Evolutionary conservation across 2,888 invertebrate species (phyloP).

Genomic region (Cerceris rybyensis): DNA sequence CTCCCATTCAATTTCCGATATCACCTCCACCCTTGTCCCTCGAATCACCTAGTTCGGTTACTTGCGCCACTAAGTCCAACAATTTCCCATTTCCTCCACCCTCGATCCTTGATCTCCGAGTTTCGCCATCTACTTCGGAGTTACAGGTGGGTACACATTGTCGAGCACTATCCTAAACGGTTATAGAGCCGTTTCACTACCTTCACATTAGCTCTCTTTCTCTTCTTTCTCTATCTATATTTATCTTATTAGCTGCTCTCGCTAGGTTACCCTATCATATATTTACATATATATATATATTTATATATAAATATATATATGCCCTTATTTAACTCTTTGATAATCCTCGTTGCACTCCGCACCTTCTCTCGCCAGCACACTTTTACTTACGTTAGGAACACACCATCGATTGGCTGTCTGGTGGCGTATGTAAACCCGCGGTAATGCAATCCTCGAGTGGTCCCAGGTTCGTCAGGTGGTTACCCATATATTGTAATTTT

Average conservation of each 20-base stretch:
- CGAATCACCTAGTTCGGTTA: slow-evolving; percentile 83
- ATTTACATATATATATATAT: slow-evolving; percentile 12
- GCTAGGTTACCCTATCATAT: slow-evolving; percentile 29
- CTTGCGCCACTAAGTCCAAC: slow-evolving; percentile 67
- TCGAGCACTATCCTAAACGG: slow-evolving; percentile 7
- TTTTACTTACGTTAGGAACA: slow-evolving; percentile 57
- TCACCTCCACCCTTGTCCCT: slow-evolving; percentile 86
- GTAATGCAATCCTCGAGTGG: slow-evolving; percentile 45
- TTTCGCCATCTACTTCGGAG: slow-evolving; percentile 78
- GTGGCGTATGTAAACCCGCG: slow-evolving; percentile 69
- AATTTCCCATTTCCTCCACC: slow-evolving; percentile 79
- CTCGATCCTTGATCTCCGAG: slow-evolving; percentile 79
- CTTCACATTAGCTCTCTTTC: slow-evolving; percentile 41
- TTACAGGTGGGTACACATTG: slow-evolving; percentile 77
- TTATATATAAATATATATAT: slow-evolving; percentile 26
- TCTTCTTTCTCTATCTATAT: slow-evolving; percentile 50
- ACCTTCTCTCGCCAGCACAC: slow-evolving; percentile 68
- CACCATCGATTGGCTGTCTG: slow-evolving; percentile 76
- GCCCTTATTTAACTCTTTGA: slow-evolving; percentile 38
- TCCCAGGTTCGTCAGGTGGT: slow-evolving; percentile 54
- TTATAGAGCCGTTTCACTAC: slow-evolving; percentile 40
- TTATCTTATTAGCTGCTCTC: slow-evolving; percentile 54
- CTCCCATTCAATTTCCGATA: slow-evolving; percentile 82
- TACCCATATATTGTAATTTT: slow-evolving; percentile 53
- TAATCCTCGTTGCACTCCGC: slow-evolving; percentile 65